Conservation (phyloP, 2,113 vertebrate species). For the Tringa solitaria region DNA sequence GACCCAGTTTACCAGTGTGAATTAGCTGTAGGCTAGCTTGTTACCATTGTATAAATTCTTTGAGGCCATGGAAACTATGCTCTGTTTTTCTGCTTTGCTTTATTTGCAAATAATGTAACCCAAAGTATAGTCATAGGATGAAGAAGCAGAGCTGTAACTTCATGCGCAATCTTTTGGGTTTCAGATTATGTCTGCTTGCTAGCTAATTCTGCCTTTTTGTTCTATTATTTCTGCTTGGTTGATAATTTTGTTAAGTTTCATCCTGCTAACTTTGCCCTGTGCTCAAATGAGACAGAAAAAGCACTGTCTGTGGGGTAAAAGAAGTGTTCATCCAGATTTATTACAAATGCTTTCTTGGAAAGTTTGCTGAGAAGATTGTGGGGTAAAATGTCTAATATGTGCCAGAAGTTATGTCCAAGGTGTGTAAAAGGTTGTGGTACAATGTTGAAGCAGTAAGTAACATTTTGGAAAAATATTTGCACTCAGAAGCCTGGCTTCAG, state of each 20-base stretch:
- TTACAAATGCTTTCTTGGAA: not conserved
- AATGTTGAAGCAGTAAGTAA: not conserved
- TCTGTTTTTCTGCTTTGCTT: not conserved
- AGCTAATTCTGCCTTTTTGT: not conserved
- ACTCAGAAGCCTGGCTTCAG: not conserved
- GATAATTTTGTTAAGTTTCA: not conserved
- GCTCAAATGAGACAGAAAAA: not conserved
- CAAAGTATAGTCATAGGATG: not conserved
- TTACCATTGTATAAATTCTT: constrained; percentile 31
- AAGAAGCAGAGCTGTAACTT: not conserved
- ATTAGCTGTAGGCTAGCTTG: constrained; percentile 36
- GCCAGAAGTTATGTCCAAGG: not conserved
- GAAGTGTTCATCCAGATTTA: not conserved
- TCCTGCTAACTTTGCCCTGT: not conserved
- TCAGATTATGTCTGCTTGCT: not conserved
- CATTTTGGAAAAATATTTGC: not conserved
- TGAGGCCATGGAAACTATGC: not conserved
- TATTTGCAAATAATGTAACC: not conserved
- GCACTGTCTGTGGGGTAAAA: not conserved
- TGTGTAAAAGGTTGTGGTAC: not conserved
- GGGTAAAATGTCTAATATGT: not conserved
- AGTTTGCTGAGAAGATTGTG: not conserved
- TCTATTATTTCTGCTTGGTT: not conserved
- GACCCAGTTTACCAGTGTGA: not conserved
- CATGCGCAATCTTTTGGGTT: not conserved